Conservation (phyloP, 2,888 invertebrate genomes). For the Nemotelus nigrinus region DNA sequence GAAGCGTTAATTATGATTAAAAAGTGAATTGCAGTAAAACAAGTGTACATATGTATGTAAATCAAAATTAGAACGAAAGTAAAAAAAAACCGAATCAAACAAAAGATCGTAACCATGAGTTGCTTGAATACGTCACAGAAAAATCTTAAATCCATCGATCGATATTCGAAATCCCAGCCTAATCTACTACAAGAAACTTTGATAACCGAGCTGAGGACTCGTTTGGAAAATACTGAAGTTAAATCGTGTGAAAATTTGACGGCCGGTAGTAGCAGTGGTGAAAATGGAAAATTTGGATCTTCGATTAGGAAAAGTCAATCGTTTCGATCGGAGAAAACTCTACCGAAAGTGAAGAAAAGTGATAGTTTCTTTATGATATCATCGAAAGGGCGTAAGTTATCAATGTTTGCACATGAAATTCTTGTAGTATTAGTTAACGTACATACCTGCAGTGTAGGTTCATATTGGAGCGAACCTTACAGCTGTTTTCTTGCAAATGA, state of each 20-base stretch:
- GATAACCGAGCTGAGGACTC: slow-evolving; percentile 13
- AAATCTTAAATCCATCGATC: background rate
- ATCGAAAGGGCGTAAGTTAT: slow-evolving; percentile 31
- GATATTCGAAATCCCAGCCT: slow-evolving; percentile 21
- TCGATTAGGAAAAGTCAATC: slow-evolving; percentile 29
- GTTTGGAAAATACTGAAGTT: slow-evolving; percentile 6
- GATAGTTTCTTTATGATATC: slow-evolving; percentile 19
- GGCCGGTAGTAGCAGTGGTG: background rate
- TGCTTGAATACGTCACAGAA: slow-evolving; percentile 13
- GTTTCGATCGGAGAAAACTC: slow-evolving; percentile 24
- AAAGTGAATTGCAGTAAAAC: too few species aligned
- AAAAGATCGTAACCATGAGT: too few species aligned
- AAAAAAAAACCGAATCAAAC: background rate
- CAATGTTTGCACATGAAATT: background rate
- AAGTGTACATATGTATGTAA: background rate
- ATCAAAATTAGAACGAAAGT: background rate
- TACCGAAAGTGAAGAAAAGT: slow-evolving; percentile 28
- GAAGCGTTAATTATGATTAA: too few species aligned
- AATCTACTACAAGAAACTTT: slow-evolving; percentile 15
- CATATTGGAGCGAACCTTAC: background rate
- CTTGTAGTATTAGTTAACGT: background rate
- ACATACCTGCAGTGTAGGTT: background rate
- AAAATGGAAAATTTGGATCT: background rate
- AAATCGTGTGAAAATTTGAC: slow-evolving; percentile 35
- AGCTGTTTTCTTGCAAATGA: too few species aligned